phyloP scores from a whole-genome alignment of 2,888 invertebrate genomes.

The Dynastes grantii region DNA sequence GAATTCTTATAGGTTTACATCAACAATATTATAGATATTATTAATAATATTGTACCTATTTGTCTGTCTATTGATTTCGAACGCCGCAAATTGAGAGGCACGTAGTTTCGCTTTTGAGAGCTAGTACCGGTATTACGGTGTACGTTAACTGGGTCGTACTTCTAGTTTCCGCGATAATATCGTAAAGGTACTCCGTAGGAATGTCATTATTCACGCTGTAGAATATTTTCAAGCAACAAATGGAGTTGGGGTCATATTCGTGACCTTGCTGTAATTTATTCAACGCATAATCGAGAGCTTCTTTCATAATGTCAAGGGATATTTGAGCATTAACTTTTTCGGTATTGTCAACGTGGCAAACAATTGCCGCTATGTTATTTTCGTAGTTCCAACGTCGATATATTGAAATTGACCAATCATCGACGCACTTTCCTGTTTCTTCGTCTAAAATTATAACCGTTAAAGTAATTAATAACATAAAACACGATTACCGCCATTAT shows the following conservation, averaged over 20 bases:
- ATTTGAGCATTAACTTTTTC: constrained; percentile 70
- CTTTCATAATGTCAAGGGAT: constrained; percentile 71
- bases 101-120: constrained; percentile 86
- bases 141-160: constrained; percentile 76
- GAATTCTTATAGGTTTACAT: constrained; percentile 17
- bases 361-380: constrained; percentile 88
- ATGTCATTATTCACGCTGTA: constrained; percentile 79
- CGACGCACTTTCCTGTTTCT: constrained; percentile 90
- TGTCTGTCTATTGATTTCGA: constrained; percentile 76
- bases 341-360: constrained; percentile 80
- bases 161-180: constrained; percentile 71
- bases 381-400: constrained; percentile 92
- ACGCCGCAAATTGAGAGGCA: constrained; percentile 89
- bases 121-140: constrained; percentile 85
- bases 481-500: no score
- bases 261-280: constrained; percentile 73
- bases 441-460: constrained; percentile 77
- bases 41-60: neutral
- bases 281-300: constrained; percentile 73
- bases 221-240: constrained; percentile 85
- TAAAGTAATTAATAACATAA: no score
- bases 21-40: constrained; percentile 14
- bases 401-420: constrained; percentile 84
- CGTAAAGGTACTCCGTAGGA: constrained; percentile 69
- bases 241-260: constrained; percentile 72